Base-by-base conservation (phyloP, 2,888 invertebrate species). In the Drosophila aldrichi region DNA sequence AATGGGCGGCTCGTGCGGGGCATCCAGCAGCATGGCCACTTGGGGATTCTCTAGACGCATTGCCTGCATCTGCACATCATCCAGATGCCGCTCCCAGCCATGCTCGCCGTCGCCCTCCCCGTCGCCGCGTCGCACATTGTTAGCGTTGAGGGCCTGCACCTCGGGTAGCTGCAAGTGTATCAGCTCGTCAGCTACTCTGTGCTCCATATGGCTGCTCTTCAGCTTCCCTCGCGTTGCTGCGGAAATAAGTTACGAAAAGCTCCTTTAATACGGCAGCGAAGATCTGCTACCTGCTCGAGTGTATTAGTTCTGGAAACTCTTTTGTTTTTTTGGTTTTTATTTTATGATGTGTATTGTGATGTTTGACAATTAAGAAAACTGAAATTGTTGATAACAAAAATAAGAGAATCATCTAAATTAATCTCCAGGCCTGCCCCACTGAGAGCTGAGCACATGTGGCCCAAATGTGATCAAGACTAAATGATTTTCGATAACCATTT, bases 231-330 rank as follows among this genome's bases (percentile, higher is more conserved):
- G 54, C n/a, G 43, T 38, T 29, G 9, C 10, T 20, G 46, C 20
- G 22, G 18, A 58, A 49, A 62, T 49, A 22, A 29, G 8, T 41
- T 41, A 22, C 38, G 48, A 36, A 51, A 51, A n/a, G 48, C 48
- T 51, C 52, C 41, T 32, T 49, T 9, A 89, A 85, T 69, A 85
- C 90, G 81, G 86, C 90, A 88, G 82, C 46, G 40, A 57, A 18
- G 43, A 40, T 43, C 43, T 43, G 43, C 43, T 41, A 34, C 12
- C 68, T 80, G 74, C 70, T 59, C 34, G 18, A 16, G 4, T 18
- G 3, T 8, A 29, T 25, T 25, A 48, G 66, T 62, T 58, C 46
- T 55, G 54, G 56, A 64, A 29, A 12, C 34, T 40, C 22, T 59
- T 22, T 51, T 10, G 14, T 43, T 55, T 57, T 38, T 14, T 58